phyloP scores from a whole-genome alignment of 2,888 invertebrate genomes.

The Plemyria rubiginata region DNA sequence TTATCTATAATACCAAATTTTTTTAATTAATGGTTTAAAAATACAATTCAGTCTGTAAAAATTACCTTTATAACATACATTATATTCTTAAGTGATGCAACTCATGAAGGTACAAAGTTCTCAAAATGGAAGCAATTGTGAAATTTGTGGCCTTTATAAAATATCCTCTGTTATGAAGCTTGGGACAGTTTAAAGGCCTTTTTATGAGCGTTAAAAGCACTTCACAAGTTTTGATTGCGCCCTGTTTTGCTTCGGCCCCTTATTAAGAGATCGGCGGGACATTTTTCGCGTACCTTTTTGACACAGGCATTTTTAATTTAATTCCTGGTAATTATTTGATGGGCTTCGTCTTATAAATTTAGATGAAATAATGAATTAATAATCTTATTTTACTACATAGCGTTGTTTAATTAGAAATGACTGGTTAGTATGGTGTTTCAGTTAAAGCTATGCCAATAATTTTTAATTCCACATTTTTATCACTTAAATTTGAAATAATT shows the following conservation, averaged over 20 bases:
- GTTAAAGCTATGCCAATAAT: neutral
- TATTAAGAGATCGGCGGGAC: constrained; percentile 61
- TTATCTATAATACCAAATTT: too few relatives aligned
- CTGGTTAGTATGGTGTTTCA: neutral
- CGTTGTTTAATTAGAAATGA: neutral
- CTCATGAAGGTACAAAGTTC: constrained; percentile 45
- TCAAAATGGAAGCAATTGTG: constrained; percentile 55
- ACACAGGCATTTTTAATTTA: constrained; percentile 52
- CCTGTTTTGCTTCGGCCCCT: constrained; percentile 58
- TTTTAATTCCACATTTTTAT: too few relatives aligned
- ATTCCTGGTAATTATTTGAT: constrained; percentile 50
- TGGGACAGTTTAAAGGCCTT: constrained; percentile 60
- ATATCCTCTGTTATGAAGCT: constrained; percentile 59
- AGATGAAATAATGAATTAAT: constrained; percentile 26
- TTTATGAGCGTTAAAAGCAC: constrained; percentile 65
- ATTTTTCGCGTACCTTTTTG: constrained; percentile 52
- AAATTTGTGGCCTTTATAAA: constrained; percentile 59
- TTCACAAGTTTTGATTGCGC: constrained; percentile 61
- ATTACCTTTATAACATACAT: constrained; percentile 24
- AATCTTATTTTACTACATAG: neutral
- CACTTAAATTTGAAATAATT: too few relatives aligned
- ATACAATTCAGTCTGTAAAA: constrained; percentile 14
- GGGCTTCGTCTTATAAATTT: constrained; percentile 47
- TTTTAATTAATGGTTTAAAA: neutral
- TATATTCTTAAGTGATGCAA: constrained; percentile 46